phyloP scores from a whole-genome alignment of 2,888 invertebrate genomes.

The Hirtodrosophila alboralis region DNA sequence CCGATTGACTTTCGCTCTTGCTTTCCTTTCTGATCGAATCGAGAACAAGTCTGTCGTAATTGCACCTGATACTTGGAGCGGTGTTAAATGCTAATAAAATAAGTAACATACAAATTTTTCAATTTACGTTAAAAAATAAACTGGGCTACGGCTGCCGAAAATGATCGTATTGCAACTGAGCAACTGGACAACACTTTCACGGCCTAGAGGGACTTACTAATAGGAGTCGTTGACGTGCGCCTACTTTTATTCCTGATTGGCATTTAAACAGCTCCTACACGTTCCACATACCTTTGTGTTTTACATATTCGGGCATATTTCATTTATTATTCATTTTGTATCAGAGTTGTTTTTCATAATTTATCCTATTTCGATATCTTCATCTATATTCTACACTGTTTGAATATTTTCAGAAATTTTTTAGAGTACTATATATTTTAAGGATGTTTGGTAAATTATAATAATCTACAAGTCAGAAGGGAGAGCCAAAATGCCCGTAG shows the following conservation, averaged over 20 bases:
- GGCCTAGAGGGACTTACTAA: constrained; percentile 81
- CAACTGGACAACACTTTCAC: constrained; percentile 80
- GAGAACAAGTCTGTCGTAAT: constrained; percentile 14
- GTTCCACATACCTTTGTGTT: constrained; percentile 18
- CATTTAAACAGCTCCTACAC: constrained; percentile 62
- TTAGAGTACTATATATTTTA: too few relatives aligned
- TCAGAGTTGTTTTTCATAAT: too few relatives aligned
- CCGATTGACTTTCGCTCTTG: constrained; percentile 61
- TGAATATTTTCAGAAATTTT: too few relatives aligned
- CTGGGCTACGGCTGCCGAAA: constrained; percentile 52
- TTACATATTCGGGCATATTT: not conserved
- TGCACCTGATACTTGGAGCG: constrained; percentile 10
- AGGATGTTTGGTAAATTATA: too few relatives aligned
- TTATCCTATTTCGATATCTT: too few relatives aligned
- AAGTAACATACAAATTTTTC: constrained; percentile 78
- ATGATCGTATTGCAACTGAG: constrained; percentile 13
- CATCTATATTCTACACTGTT: too few relatives aligned
- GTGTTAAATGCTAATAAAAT: constrained; percentile 80
- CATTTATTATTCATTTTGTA: not conserved
- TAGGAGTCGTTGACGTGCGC: constrained; percentile 71
- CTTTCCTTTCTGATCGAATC: constrained; percentile 40
- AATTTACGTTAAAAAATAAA: constrained; percentile 58
- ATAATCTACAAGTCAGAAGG: too few relatives aligned
- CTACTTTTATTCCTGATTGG: constrained; percentile 59
- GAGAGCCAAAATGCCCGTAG: too few relatives aligned